phyloP scores from a whole-genome alignment of 2,888 invertebrate genomes.

The Cephus pygmeus region DNA sequence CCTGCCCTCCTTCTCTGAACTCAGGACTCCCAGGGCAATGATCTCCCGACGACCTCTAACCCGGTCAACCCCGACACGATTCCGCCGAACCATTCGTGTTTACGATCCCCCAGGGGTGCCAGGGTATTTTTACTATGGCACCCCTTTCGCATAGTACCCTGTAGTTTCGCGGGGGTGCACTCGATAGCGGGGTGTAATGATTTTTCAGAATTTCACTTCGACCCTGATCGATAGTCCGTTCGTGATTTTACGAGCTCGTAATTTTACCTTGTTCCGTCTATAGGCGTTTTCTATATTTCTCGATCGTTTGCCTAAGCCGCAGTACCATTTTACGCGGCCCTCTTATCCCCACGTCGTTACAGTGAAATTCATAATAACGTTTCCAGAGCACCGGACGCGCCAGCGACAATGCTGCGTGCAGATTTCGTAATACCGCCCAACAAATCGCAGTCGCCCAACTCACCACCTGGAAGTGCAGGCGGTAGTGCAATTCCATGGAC shows the following conservation, averaged over 20 bases:
- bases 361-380: background rate
- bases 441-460: background rate
- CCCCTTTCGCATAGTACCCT: background rate
- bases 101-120: background rate
- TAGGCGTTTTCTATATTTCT: background rate
- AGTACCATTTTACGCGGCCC: no score
- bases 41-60: slow-evolving; percentile 60
- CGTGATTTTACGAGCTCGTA: background rate
- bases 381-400: background rate
- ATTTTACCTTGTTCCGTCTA: background rate
- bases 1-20: slow-evolving; percentile 21
- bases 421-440: background rate
- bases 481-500: slow-evolving; percentile 14
- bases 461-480: background rate
- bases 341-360: background rate
- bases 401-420: background rate
- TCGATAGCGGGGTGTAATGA: background rate
- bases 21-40: slow-evolving; percentile 38
- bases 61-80: slow-evolving; percentile 60
- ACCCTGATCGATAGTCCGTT: background rate
- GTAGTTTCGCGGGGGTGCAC: background rate
- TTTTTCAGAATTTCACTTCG: background rate
- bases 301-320: background rate
- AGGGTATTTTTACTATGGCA: background rate
- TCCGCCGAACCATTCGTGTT: background rate